Conservation (phyloP, 2,888 invertebrate species). For the Auanema sp. region DNA sequence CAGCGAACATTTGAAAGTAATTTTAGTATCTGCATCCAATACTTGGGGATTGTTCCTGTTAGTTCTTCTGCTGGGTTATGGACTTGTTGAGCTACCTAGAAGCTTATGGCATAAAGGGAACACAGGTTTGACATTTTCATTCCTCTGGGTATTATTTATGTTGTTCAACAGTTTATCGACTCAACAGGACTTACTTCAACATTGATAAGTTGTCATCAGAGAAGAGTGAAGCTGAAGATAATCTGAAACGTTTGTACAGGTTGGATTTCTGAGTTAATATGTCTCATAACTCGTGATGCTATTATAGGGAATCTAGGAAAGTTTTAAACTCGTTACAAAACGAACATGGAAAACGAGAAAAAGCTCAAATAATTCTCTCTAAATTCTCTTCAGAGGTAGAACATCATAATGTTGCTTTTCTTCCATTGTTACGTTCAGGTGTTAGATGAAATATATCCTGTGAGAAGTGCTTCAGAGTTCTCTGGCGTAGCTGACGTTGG, state of each 20-base stretch:
- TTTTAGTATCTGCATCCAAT: constrained; percentile 96
- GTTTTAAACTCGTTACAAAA: constrained; percentile 75
- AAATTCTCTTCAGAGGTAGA: constrained; percentile 40
- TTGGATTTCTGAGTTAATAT: no score
- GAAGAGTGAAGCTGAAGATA: constrained; percentile 94
- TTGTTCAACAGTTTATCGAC: constrained; percentile 47
- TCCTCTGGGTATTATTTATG: background rate
- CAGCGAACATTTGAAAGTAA: constrained; percentile 83
- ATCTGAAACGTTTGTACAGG: constrained; percentile 88
- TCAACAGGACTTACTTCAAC: constrained; percentile 62
- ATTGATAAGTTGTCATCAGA: constrained; percentile 72
- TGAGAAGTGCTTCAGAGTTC: constrained; percentile 35
- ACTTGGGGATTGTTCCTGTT: constrained; percentile 97
- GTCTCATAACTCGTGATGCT: no score
- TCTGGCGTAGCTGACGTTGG: constrained; percentile 15
- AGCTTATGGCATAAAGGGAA: constrained; percentile 78
- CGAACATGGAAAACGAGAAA: constrained; percentile 42
- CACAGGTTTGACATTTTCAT: constrained; percentile 30
- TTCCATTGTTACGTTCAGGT: constrained; percentile 13
- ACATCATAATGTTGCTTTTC: background rate
- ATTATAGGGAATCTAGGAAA: constrained; percentile 78
- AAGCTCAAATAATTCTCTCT: constrained; percentile 48
- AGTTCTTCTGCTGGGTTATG: constrained; percentile 87
- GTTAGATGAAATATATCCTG: constrained; percentile 34
- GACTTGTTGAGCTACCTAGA: constrained; percentile 87